Conservation (phyloP, 2,113 vertebrate genomes). For the Martes martes region DNA sequence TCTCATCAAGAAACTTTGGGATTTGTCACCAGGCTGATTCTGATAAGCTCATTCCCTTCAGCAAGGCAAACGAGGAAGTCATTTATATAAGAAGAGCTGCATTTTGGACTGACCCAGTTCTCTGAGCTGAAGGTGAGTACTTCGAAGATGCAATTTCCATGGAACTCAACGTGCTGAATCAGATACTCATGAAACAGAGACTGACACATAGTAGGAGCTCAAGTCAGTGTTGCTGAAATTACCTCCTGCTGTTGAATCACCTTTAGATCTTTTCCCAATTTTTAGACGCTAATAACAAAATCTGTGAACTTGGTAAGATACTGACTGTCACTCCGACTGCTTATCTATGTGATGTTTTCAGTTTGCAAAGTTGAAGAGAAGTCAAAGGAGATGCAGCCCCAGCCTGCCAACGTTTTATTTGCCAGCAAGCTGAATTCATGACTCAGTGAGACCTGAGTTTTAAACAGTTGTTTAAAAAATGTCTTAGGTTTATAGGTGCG, state of each 20-base stretch:
- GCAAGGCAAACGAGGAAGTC: slow-evolving; percentile 37
- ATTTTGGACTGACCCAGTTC: slow-evolving; percentile 50
- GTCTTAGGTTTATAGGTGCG: not conserved
- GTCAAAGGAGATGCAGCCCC: not conserved
- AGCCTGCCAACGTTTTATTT: not conserved
- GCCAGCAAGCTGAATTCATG: not conserved
- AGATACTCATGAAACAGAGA: not conserved
- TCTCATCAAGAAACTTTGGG: slow-evolving; percentile 59
- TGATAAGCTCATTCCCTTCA: slow-evolving; percentile 58
- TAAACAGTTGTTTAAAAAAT: slow-evolving; percentile 7
- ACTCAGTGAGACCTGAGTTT: not conserved
- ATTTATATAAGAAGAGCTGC: slow-evolving; percentile 65
- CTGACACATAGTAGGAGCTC: not conserved
- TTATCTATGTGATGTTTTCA: slow-evolving; percentile 4
- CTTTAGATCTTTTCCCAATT: not conserved
- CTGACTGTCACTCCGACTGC: not conserved
- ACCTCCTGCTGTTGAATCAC: not conserved
- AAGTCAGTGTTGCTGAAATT: not conserved
- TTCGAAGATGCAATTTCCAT: not conserved
- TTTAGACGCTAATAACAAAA: not conserved
- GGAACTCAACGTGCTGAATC: not conserved
- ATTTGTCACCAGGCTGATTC: slow-evolving; percentile 63
- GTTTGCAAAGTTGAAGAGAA: slow-evolving; percentile 34
- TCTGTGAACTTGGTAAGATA: slow-evolving; percentile 14
- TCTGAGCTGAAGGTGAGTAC: not conserved